phyloP scores from a whole-genome alignment of 2,797 vertebrate species.

The Sciurus vulgaris region DNA sequence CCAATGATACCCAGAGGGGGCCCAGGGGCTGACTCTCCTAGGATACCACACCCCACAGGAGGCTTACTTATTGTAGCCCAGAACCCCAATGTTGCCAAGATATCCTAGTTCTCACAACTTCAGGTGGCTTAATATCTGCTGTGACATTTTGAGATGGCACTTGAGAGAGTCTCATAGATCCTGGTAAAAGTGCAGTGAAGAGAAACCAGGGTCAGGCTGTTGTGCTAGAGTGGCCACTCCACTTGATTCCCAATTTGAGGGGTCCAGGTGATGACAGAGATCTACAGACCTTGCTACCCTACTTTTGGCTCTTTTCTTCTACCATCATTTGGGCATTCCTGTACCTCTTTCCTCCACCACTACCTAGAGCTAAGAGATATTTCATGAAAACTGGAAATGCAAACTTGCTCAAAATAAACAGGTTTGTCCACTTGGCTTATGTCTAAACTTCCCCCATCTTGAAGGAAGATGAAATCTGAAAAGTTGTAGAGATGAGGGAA shows the following conservation, averaged over 20 bases:
- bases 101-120: neutral
- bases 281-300: neutral
- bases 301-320: neutral
- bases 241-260: constrained; percentile 46
- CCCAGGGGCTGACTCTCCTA: neutral
- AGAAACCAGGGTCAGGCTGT: constrained; percentile 19
- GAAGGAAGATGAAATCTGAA: neutral
- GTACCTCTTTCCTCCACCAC: neutral
- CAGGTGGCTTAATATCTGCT: neutral
- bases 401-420: neutral
- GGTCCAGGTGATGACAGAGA: neutral
- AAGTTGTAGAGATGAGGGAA: neutral
- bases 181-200: constrained; percentile 63
- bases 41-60: neutral
- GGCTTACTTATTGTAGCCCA: neutral
- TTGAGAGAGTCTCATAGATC: constrained; percentile 62
- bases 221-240: constrained; percentile 52
- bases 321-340: neutral
- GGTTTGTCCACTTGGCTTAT: neutral
- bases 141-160: constrained; percentile 37
- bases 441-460: neutral
- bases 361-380: neutral
- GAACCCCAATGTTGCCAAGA: neutral
- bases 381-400: neutral
- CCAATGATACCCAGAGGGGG: neutral